phyloP scores from a whole-genome alignment of 2,113 vertebrate genomes.

The Eubucco bourcierii region DNA sequence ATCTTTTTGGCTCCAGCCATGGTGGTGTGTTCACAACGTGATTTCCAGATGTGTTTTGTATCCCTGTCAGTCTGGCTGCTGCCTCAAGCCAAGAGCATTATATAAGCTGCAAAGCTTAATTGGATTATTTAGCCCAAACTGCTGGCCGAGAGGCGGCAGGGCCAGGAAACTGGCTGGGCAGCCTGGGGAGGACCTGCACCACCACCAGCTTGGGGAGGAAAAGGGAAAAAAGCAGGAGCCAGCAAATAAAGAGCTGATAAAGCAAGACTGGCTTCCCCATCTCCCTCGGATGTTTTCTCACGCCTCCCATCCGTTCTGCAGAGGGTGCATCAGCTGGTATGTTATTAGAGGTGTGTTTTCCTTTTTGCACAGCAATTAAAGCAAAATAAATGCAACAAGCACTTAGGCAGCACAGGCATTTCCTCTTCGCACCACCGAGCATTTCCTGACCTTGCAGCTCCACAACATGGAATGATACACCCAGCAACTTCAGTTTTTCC shows the following conservation, averaged over 20 bases:
- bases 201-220: fast-evolving
- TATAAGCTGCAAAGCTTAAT: slow-evolving; percentile 53
- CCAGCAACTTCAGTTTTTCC: not conserved
- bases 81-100: slow-evolving; percentile 36
- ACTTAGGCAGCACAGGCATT: not conserved
- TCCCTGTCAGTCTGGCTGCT: not conserved
- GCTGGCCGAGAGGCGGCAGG: not conserved
- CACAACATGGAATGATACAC: not conserved
- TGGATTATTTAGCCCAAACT: slow-evolving; percentile 55
- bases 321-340: not conserved
- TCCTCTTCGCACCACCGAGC: not conserved
- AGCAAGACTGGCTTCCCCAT: not conserved
- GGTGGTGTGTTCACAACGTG: not conserved
- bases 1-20: not conserved
- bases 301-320: not conserved
- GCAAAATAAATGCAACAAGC: not conserved
- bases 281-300: not conserved
- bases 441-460: slow-evolving; percentile 3
- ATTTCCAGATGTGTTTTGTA: slow-evolving; percentile 57
- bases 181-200: not conserved
- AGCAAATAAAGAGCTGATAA: not conserved
- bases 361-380: not conserved
- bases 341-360: not conserved
- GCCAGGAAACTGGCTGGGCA: not conserved
- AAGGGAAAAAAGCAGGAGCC: not conserved